Evolutionary conservation across 2,113 vertebrate species (phyloP).

Genomic region (Acanthochromis polyacanthus): DNA sequence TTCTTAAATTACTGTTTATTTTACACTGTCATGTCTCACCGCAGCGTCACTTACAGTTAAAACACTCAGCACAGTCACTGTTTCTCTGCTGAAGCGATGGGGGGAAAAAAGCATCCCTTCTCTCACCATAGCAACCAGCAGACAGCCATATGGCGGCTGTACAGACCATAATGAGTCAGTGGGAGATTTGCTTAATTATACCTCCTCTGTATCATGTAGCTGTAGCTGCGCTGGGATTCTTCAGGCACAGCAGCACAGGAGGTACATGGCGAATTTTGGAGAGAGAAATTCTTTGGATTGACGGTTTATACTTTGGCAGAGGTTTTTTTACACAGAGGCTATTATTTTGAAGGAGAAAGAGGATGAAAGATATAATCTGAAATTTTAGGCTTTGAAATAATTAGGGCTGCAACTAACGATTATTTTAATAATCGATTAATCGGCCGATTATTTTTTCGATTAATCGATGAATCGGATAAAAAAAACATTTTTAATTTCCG

Average conservation of each 20-base stretch:
- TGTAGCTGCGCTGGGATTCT: constrained; percentile 20
- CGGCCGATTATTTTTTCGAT: too few species aligned
- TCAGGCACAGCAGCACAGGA: constrained; percentile 5
- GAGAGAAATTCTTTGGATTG: not conserved
- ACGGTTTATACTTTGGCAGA: too few species aligned
- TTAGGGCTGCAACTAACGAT: too few species aligned
- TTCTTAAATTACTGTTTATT: not conserved
- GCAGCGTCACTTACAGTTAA: constrained; percentile 37
- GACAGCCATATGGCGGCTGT: constrained; percentile 67
- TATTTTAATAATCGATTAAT: too few species aligned
- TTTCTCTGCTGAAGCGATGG: constrained; percentile 21
- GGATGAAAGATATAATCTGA: too few species aligned
- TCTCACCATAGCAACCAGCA: constrained; percentile 67
- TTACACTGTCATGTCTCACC: constrained; percentile 2
- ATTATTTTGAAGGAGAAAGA: too few species aligned
- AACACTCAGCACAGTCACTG: constrained; percentile 25
- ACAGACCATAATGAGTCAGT: constrained; percentile 68
- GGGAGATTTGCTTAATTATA: constrained; percentile 71
- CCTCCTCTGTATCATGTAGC: constrained; percentile 54
- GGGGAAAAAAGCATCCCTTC: constrained; percentile 12
- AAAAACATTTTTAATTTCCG: too few species aligned
- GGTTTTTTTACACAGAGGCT: too few species aligned
- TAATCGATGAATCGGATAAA: too few species aligned
- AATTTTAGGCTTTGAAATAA: too few species aligned
- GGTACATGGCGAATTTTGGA: not conserved